Percentiles rank a stretch among this genome's conserved stretches.
phyloP scores from a whole-genome alignment of 2,113 vertebrate genomes.

The Malurus elegans region DNA sequence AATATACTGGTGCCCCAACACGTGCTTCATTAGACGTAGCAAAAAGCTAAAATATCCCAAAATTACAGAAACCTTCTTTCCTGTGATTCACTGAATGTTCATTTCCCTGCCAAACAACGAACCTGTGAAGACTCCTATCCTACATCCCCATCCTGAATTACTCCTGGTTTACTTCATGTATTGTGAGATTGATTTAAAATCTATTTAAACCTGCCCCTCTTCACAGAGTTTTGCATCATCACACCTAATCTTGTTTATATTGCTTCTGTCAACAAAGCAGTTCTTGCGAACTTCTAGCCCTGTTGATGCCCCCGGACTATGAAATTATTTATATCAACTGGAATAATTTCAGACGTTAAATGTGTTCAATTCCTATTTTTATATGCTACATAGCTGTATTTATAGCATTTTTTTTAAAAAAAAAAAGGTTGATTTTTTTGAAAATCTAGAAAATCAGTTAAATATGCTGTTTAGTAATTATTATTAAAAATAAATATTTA shows the following conservation, averaged over 20 bases:
- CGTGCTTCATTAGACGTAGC: not conserved
- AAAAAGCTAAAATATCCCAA: not conserved
- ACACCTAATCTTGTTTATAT: slow-evolving; percentile 10
- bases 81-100: not conserved
- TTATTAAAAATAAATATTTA: not conserved
- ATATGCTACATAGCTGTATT: not conserved
- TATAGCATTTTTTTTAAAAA: not conserved
- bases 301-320: not conserved
- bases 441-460: not conserved
- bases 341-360: not conserved
- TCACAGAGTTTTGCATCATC: not conserved
- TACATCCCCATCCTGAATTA: not conserved
- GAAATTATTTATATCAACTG: not conserved
- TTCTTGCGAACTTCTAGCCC: not conserved
- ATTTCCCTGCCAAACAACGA: not conserved
- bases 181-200: not conserved
- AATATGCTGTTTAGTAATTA: not conserved
- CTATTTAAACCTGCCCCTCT: not conserved
- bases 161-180: not conserved
- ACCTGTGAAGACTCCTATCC: not conserved
- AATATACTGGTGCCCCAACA: not conserved
- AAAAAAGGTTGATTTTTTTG: not conserved
- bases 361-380: not conserved
- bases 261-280: not conserved
- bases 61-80: not conserved